A percentile compares a stretch with the other conserved stretches of the same genome.
Conservation (phyloP, 2,113 vertebrate species). For the Cichladusa arquata region DNA sequence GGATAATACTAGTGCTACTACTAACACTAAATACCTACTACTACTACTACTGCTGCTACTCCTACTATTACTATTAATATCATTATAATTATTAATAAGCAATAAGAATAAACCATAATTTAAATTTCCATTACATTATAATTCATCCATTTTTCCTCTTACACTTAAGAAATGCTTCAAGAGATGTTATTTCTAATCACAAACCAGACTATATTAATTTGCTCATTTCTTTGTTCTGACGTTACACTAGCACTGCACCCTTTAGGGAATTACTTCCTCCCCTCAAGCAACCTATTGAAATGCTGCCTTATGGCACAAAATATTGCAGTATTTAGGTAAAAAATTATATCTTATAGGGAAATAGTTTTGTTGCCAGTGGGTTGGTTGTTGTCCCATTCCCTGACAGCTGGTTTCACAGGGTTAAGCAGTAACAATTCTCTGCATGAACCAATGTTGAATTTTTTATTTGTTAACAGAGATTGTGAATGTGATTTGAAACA, state of each 20-base stretch:
- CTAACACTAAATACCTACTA: background rate
- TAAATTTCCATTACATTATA: background rate
- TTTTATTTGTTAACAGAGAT: background rate
- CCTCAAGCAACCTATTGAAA: background rate
- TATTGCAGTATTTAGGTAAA: background rate
- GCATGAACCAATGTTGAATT: background rate
- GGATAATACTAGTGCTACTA: background rate
- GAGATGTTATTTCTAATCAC: background rate
- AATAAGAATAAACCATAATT: background rate
- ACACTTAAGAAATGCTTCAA: background rate
- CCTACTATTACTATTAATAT: background rate
- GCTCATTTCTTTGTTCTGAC: background rate
- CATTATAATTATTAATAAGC: background rate
- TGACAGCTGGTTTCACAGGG: background rate
- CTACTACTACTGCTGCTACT: rapidly evolving
- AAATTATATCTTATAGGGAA: background rate
- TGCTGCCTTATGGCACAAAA: background rate
- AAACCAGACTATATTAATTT: background rate
- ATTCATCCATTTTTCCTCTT: background rate
- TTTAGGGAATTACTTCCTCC: background rate
- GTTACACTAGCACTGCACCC: background rate
- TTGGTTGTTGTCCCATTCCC: background rate
- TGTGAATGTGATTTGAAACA: background rate
- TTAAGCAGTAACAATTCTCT: background rate
- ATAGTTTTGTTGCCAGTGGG: background rate